Percentiles rank a stretch among this genome's conserved stretches.
Conservation (phyloP, 2,888 invertebrate species). For the Vesta saturnalis region DNA sequence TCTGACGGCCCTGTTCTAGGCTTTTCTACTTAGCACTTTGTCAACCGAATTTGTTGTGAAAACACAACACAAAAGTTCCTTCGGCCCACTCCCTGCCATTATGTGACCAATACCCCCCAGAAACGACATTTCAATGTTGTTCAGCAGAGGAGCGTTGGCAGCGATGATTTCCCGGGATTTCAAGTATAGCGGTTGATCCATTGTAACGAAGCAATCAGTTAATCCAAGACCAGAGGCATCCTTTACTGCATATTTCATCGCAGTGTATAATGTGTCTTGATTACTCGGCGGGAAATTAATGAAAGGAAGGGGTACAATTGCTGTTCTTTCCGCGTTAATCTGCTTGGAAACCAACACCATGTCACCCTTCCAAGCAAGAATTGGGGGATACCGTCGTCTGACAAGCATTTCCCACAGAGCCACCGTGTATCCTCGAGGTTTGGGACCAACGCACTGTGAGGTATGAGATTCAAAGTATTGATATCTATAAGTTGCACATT, state of each 20-base stretch:
- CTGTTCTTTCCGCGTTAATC: too few species aligned
- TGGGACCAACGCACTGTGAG: too few species aligned
- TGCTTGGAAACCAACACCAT: too few species aligned
- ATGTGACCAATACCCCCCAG: background rate
- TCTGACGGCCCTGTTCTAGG: background rate
- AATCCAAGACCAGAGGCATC: conserved; percentile 1
- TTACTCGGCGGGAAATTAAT: too few species aligned
- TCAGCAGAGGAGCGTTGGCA: background rate
- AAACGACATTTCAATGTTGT: background rate
- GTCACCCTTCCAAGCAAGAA: too few species aligned
- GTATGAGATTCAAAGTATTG: too few species aligned
- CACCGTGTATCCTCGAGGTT: too few species aligned
- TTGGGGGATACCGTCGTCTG: too few species aligned
- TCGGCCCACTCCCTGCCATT: conserved; percentile 6
- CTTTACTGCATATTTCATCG: background rate
- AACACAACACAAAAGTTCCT: background rate
- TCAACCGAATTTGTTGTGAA: conserved; percentile 1
- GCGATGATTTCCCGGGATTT: background rate
- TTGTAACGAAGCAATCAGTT: conserved; percentile 13
- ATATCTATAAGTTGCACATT: too few species aligned
- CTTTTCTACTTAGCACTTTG: background rate
- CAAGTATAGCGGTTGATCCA: conserved; percentile 13
- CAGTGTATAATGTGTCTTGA: conserved; percentile 14
- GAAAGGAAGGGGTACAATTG: too few species aligned
- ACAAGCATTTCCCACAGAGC: too few species aligned